Evolutionary conservation across 2,797 vertebrate genomes (phyloP).

Genomic region (Simalia tracyae): DNA sequence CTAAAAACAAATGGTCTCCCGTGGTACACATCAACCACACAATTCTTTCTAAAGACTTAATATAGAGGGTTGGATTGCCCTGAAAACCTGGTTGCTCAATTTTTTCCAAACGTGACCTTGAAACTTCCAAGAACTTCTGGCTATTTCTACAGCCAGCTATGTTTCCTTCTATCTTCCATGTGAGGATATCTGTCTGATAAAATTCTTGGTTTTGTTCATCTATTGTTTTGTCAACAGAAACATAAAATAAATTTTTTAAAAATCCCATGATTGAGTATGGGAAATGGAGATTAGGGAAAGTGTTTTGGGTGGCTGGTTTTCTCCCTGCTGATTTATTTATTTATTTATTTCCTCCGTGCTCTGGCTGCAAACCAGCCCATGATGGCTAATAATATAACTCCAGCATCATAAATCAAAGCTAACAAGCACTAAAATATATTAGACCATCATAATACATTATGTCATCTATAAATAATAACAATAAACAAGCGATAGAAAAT

Average conservation of each 20-base stretch:
- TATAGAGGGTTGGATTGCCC: not conserved
- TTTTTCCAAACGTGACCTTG: not conserved
- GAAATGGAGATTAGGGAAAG: not conserved
- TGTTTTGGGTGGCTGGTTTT: not conserved
- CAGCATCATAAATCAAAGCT: not conserved
- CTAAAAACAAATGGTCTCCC: not conserved
- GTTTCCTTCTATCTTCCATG: not conserved
- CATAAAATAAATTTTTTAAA: not conserved
- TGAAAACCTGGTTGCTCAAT: not conserved
- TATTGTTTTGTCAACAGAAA: not conserved
- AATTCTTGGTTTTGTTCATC: not conserved
- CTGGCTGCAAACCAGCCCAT: not conserved
- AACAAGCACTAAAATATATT: not conserved
- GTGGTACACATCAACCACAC: not conserved
- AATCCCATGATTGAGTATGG: not conserved
- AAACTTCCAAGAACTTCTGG: not conserved
- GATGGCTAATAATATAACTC: not conserved
- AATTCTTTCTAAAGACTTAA: not conserved
- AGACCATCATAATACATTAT: not conserved
- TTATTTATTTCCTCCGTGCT: not conserved
- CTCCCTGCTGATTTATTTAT: not conserved
- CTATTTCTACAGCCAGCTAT: not conserved
- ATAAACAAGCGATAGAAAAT: not conserved
- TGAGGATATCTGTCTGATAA: not conserved
- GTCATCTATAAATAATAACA: not conserved